These are phyloP conservation scores for Anabacerthia variegaticeps DNA, from an alignment of 2,797 vertebrate genomes.

Conservation along the genomic window DNA sequence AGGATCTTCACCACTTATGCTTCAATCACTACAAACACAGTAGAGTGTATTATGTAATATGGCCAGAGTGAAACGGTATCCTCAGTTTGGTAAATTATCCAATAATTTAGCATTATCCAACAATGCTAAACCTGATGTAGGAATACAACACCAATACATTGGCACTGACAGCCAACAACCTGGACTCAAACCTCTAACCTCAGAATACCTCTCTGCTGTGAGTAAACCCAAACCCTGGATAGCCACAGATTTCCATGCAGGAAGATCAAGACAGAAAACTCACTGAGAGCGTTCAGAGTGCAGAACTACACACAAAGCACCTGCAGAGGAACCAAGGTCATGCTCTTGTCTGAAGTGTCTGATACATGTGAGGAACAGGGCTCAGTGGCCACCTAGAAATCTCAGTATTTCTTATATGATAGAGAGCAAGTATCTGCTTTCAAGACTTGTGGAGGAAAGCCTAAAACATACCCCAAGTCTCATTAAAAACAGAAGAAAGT, in stretches of 20 bases:
- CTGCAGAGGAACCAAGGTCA: neutral
- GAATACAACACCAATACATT: rapidly evolving
- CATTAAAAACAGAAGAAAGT: neutral
- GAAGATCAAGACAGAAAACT: neutral
- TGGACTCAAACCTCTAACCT: neutral
- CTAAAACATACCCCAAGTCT: neutral
- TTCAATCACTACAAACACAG: neutral
- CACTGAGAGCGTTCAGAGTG: neutral
- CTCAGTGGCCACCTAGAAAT: neutral
- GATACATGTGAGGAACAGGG: rapidly evolving
- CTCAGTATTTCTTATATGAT: neutral
- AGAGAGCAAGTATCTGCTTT: neutral
- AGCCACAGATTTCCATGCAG: neutral
- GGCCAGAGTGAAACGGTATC: neutral
- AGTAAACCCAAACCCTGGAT: neutral
- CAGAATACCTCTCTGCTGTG: neutral
- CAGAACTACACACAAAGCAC: neutral
- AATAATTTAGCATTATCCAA: too few relatives aligned
- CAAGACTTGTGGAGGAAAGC: neutral
- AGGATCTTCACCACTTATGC: neutral
- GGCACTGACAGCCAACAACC: neutral
- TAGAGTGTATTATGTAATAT: rapidly evolving
- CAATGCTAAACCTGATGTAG: neutral
- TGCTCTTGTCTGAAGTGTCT: neutral
- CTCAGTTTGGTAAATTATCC: neutral